Evolutionary conservation across 2,888 invertebrate genomes (phyloP).

Genomic region (Pyrrhosoma nymphula): DNA sequence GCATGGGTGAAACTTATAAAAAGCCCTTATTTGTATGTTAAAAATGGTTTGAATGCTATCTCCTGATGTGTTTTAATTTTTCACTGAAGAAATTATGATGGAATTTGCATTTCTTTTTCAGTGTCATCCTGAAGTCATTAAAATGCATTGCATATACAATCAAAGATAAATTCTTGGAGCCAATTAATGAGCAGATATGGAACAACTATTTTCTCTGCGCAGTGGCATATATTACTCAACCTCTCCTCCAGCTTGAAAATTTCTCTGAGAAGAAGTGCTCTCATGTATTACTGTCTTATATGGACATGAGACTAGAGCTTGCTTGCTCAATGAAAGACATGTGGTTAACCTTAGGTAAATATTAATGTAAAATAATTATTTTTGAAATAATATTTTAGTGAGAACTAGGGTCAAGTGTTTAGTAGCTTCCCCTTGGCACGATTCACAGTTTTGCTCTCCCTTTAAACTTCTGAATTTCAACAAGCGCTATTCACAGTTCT

Average conservation of each 20-base stretch:
- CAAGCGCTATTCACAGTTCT: no score
- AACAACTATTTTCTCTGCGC: slow-evolving; percentile 95
- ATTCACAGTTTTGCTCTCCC: no score
- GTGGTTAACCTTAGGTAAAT: slow-evolving; percentile 93
- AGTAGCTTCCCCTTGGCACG: no score
- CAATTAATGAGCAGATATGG: slow-evolving; percentile 90
- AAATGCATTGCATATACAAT: slow-evolving; percentile 89
- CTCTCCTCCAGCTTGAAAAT: slow-evolving; percentile 90
- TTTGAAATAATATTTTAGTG: background rate
- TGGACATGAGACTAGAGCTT: slow-evolving; percentile 93
- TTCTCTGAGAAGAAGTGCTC: slow-evolving; percentile 89
- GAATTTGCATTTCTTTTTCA: slow-evolving; percentile 74
- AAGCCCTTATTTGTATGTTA: no score
- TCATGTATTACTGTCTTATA: slow-evolving; percentile 87
- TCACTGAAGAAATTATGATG: no score
- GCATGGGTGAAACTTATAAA: no score
- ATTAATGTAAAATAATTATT: background rate
- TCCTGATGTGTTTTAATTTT: no score
- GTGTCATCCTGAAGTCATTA: slow-evolving; percentile 88
- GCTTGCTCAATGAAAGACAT: slow-evolving; percentile 92
- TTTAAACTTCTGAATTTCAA: no score
- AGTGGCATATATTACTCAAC: slow-evolving; percentile 92
- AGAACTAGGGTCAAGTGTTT: background rate
- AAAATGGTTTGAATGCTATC: no score
- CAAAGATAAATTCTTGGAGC: slow-evolving; percentile 85